Percentiles rank a stretch among this genome's conserved stretches.
phyloP scores from a whole-genome alignment of 2,113 vertebrate species.

The Apistogramma diplotaenia region DNA sequence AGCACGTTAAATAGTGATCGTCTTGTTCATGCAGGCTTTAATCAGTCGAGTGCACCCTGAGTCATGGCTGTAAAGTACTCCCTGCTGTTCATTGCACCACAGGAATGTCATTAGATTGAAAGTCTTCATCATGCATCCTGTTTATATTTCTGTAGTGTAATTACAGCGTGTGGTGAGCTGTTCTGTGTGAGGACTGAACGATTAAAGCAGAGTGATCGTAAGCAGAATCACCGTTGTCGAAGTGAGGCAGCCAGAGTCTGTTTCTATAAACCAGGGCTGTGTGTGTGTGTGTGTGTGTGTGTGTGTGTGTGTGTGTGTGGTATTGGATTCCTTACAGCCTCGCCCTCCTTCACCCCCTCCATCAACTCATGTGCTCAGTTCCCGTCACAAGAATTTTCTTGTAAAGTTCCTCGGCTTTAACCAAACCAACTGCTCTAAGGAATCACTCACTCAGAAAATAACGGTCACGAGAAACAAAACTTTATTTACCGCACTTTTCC shows the following conservation, averaged over 20 bases:
- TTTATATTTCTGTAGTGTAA: slow-evolving; percentile 55
- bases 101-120: slow-evolving; percentile 45
- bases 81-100: slow-evolving; percentile 46
- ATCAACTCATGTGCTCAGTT: slow-evolving; percentile 37
- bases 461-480: neutral
- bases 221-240: slow-evolving; percentile 21
- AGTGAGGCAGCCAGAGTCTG: slow-evolving; percentile 15
- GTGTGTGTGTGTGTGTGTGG: slow-evolving; percentile 13
- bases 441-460: neutral
- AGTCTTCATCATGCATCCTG: slow-evolving; percentile 57
- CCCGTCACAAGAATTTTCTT: slow-evolving; percentile 40
- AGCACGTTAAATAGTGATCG: neutral
- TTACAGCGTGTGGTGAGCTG: slow-evolving; percentile 42
- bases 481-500: neutral
- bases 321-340: slow-evolving; percentile 46
- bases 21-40: slow-evolving; percentile 25
- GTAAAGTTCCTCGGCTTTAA: slow-evolving; percentile 12
- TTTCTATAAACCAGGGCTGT: slow-evolving; percentile 15
- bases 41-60: slow-evolving; percentile 32
- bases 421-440: slow-evolving; percentile 7
- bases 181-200: slow-evolving; percentile 16
- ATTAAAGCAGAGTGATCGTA: slow-evolving; percentile 20
- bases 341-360: neutral
- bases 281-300: neutral
- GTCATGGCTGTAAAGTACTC: slow-evolving; percentile 41